Conservation (phyloP, 2,888 invertebrate genomes). For the Synergus gifuensis region DNA sequence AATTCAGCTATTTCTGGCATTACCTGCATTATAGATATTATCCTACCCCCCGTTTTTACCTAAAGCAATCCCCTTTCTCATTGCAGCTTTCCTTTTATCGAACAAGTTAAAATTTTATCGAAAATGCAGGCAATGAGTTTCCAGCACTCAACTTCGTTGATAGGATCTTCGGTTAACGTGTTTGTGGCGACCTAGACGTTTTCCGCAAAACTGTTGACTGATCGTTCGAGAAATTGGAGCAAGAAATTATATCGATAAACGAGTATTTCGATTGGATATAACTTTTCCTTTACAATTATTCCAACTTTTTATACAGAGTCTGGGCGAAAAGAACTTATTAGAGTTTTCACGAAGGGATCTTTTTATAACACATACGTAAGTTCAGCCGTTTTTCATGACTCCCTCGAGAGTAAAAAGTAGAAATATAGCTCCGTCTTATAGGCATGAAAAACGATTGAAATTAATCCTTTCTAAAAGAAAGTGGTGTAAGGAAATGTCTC, state of each 20-base stretch:
- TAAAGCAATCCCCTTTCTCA: background rate
- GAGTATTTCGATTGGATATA: background rate
- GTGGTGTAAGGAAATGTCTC: too few species aligned
- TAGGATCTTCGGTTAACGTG: slow-evolving; percentile 28
- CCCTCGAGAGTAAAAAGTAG: too few species aligned
- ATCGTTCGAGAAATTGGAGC: slow-evolving; percentile 16
- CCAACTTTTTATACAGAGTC: background rate
- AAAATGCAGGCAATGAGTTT: slow-evolving; percentile 15
- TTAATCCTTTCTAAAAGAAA: too few species aligned
- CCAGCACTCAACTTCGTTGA: background rate
- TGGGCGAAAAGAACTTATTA: too few species aligned
- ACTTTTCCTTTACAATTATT: background rate
- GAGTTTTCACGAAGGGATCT: too few species aligned
- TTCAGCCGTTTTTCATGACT: too few species aligned
- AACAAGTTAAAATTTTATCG: background rate
- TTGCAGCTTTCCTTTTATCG: background rate
- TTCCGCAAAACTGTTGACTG: slow-evolving; percentile 16
- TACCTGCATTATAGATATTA: too few species aligned
- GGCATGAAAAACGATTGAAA: too few species aligned
- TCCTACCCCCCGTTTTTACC: too few species aligned
- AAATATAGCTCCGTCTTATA: too few species aligned
- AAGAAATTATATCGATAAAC: slow-evolving; percentile 13
- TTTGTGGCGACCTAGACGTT: slow-evolving; percentile 14
- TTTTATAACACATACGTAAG: too few species aligned
- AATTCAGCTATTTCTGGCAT: background rate